Percentiles rank a stretch among this genome's conserved stretches.
Conservation (phyloP, 2,797 vertebrate genomes). For the Apodemus agrarius region DNA sequence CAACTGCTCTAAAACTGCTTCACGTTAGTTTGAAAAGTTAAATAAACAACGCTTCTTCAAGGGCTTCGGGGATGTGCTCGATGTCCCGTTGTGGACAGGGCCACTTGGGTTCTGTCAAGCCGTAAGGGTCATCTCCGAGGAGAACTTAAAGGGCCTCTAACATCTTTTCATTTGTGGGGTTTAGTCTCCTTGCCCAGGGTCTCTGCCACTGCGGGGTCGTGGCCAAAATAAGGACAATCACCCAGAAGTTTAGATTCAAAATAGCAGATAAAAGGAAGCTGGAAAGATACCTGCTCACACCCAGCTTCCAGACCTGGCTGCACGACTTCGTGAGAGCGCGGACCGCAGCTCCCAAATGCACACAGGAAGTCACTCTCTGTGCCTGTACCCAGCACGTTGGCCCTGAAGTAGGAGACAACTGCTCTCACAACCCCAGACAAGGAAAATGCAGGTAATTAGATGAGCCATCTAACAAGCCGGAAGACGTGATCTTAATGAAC, state of each 20-base stretch:
- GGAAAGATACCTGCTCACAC: neutral
- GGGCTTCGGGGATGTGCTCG: neutral
- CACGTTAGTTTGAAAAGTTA: conserved; percentile 8
- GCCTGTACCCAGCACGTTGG: neutral
- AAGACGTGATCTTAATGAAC: neutral
- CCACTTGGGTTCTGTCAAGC: neutral
- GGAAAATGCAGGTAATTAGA: neutral
- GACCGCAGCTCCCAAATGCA: neutral
- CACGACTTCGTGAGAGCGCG: rapidly evolving
- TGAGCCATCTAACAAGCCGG: neutral
- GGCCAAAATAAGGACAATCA: neutral
- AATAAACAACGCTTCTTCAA: neutral
- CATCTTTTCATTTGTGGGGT: neutral
- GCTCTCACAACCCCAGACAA: neutral
- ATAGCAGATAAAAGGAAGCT: neutral
- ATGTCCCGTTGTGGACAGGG: neutral
- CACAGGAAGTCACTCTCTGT: neutral
- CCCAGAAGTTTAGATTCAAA: neutral
- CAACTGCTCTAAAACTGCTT: neutral
- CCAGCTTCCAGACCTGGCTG: neutral
- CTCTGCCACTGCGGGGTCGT: neutral
- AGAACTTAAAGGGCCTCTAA: neutral
- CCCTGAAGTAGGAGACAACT: neutral
- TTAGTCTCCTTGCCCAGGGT: neutral
- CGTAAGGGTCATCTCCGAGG: neutral